Base-by-base conservation (phyloP, 1,140 invertebrate genomes). In the Philaenus spumarius region DNA sequence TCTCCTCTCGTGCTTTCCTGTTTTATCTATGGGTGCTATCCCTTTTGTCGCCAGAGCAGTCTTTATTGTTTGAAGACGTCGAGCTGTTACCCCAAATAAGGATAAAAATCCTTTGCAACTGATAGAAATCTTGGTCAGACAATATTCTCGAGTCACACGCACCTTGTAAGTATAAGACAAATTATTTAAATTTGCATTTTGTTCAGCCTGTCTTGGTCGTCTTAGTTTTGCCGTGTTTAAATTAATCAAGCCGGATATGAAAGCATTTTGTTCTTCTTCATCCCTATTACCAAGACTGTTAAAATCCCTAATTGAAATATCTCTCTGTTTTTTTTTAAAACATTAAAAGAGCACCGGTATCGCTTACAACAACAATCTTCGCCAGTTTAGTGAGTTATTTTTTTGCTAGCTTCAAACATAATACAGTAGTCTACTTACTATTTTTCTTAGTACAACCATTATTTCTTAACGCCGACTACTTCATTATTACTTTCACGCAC, bases 391-490 rank as follows among this genome's bases (percentile, higher is more conserved):
- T 48, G 26, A 6, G 46, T 48, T 14, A 24, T 20, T 15, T 48
- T 48, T 15, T 48, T 48, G 11, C 20, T 7, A 23, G 46, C 46
- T 23, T 48, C 6, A 48, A 48, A 48, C 46, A 48, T 48, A 48
- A 19, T 48, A 12, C 46, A 5, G 26, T n/a, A n/a, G n/a, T n/a
- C n/a, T 48, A 24, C 6, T 15, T 48, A 5, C 22, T 5, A 23
- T 15, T 48, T 24, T 9, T 48, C 26, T 24, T 48, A 12, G 46
- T 15, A 9, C 19, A n/a, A n/a, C n/a, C n/a, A n/a, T n/a, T n/a
- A n/a, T n/a, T n/a, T n/a, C n/a, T n/a, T n/a, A n/a, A n/a, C n/a
- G n/a, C n/a, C n/a, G n/a, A n/a, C n/a, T n/a, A n/a, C n/a, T n/a
- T n/a, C n/a, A n/a, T n/a, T n/a, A n/a, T n/a, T 19, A 45, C 42